Evolutionary conservation across 2,888 invertebrate species (phyloP).

Genomic region (Leptinotarsa haldemani): DNA sequence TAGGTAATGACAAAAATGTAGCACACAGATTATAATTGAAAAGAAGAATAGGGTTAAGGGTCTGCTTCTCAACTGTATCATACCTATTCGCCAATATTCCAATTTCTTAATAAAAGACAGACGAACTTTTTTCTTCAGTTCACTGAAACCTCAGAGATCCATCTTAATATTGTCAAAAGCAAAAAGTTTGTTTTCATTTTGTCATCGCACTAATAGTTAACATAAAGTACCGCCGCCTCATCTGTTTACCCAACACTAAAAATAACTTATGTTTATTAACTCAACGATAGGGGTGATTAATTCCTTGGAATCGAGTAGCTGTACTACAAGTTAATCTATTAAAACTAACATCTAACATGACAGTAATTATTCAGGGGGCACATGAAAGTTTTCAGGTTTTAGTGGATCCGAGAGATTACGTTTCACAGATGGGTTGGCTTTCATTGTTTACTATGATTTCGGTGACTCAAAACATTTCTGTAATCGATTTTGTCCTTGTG

Average conservation of each 20-base stretch:
- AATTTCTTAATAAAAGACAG: too few species aligned
- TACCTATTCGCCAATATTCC: too few species aligned
- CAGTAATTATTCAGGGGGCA: slow-evolving; percentile 45
- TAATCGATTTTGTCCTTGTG: not conserved
- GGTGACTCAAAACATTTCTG: slow-evolving; percentile 3
- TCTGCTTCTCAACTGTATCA: too few species aligned
- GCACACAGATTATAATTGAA: too few species aligned
- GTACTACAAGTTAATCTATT: slow-evolving; percentile 50
- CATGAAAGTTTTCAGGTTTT: slow-evolving; percentile 46
- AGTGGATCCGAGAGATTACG: slow-evolving; percentile 30
- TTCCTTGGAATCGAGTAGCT: slow-evolving; percentile 48
- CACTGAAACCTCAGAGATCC: not conserved
- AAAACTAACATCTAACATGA: slow-evolving; percentile 48
- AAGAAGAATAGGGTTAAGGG: too few species aligned
- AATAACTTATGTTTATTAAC: slow-evolving; percentile 21
- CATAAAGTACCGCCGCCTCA: slow-evolving; percentile 1
- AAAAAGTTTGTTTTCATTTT: slow-evolving; percentile 9
- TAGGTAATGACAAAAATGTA: too few species aligned
- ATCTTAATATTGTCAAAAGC: not conserved
- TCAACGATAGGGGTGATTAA: slow-evolving; percentile 47
- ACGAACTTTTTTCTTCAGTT: not conserved
- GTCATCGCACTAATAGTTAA: not conserved
- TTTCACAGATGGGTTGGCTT: slow-evolving; percentile 17
- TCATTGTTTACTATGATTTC: slow-evolving; percentile 16
- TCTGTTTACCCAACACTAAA: slow-evolving; percentile 9